phyloP scores from a whole-genome alignment of 2,888 invertebrate species.

The Lapara coniferarum region DNA sequence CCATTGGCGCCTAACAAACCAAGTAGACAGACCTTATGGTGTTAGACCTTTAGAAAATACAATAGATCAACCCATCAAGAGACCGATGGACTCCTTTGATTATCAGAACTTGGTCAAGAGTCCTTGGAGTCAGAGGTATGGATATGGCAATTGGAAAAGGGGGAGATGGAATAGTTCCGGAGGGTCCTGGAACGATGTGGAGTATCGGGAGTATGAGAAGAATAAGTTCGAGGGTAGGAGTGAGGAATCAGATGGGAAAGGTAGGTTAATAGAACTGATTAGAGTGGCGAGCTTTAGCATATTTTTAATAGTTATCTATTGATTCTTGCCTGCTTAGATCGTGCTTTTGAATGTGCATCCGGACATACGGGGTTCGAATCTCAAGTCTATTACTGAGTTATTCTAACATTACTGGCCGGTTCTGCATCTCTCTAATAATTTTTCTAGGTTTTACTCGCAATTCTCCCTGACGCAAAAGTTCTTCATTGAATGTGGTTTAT shows the following conservation, averaged over 20 bases:
- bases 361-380: no score
- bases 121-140: slow-evolving; percentile 51
- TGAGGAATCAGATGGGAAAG: slow-evolving; percentile 59
- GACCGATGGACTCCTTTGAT: slow-evolving; percentile 59
- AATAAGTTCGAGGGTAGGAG: slow-evolving; percentile 52
- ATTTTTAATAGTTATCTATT: no score
- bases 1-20: slow-evolving; percentile 80
- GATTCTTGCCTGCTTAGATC: no score
- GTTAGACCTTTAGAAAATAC: slow-evolving; percentile 51
- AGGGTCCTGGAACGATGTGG: slow-evolving; percentile 48
- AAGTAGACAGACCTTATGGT: slow-evolving; percentile 59
- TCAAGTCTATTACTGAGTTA: no score
- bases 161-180: slow-evolving; percentile 67
- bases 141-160: slow-evolving; percentile 65
- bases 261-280: slow-evolving; percentile 38
- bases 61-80: slow-evolving; percentile 31
- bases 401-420: no score
- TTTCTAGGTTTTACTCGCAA: no score
- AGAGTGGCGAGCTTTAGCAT: neutral
- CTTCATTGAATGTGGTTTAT: no score
- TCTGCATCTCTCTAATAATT: no score
- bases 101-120: slow-evolving; percentile 73
- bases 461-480: no score
- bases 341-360: no score
- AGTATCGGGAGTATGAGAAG: slow-evolving; percentile 53